Base-by-base conservation (phyloP, 2,888 invertebrate species). In the Pseudeuparius sepicola region DNA sequence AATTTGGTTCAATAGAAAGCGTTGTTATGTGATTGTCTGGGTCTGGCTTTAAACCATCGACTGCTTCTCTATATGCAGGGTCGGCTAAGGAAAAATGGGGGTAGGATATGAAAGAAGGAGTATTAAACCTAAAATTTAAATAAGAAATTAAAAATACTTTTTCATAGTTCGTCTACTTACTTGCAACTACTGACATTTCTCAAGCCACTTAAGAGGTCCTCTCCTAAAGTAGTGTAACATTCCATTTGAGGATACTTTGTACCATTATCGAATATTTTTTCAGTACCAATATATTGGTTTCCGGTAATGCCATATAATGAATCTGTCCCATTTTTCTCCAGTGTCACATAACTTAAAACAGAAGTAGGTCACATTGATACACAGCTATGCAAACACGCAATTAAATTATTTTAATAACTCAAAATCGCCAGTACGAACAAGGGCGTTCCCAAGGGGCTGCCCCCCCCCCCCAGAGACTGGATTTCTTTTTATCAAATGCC, bases 61-160 rank as follows among this genome's bases (percentile, higher is more conserved):
- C 66, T 23, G 68, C 68, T 36, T 68, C 51, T 6, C 65, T 53
- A 51, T 85, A 87, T 42, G 64, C 64, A 0, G 71, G 67, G 60
- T 86, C 83, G 1, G 79, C 75, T 50, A 79, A 57, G 46, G 79
- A 75, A 63, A 88, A 88, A 58, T 90, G 88, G 1, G 90, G 89
- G 48, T 77, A 74, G 1, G 85, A 80, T 14, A 86, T 71, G 59
- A 79, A 83, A 9, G 80, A 82, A 1, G 90, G 89, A n/a, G 88
- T 84, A 31, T 79, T 80, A 59, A 67, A 77, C 41, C 80, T 75
- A 30, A 30, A 47, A 51, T 41, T 33, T 36, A 40, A 27, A 39
- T 26, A 13, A 26, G 6, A 11, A 15, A 15, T 23, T 23, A 18
- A 28, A 24, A 15, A 20, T 4, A 16, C 13, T 23, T 4, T 23